Base-by-base conservation (phyloP, 2,113 vertebrate species). In the Protomyctophum bolini region DNA sequence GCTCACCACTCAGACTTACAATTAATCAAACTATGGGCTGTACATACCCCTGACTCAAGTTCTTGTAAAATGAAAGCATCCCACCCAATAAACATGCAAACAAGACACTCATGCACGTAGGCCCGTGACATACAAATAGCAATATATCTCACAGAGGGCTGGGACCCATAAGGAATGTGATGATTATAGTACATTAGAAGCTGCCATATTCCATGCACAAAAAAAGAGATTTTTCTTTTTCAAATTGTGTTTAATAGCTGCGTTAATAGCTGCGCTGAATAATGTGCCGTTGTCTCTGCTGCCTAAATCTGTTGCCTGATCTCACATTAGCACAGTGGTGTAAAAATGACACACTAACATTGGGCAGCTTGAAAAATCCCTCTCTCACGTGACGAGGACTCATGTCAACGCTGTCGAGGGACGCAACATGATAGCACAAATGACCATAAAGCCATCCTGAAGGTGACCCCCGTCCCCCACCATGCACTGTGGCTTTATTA, bases 391-490 rank as follows among this genome's bases (percentile, higher is more conserved):
- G 82, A 83, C 70, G 59, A n/a, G 70, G 33, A 68, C 66, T 64
- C 29, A 75, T 70, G 80, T 87, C 83, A 66, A 76, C 33, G 33
- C 33, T 41, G 33, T 41, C 79, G 69, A 58, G 66, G 83, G 67
- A 75, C 52, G 33, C 46, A 58, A 72, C 75, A 72, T 70, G 65
- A 88, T 86, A 79, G 83, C 47, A 49, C 72, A 76, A 83, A 87
- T 76, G 74, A 85, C 78, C 87, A 85, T 63, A 62, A 83, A 79
- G 69, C 58, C 72, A 72, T 81, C 73, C 33, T 83, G 84, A 90
- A 90, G 90, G 89, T 91, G 89, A 92, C 91, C 86, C 58, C 66
- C 10, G 89, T 92, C 91, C 86, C 58, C 66, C 10, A 68, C 33
- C 33, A 41, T 70, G 72, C 67, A 74, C 61, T 54, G 11, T 58